These are phyloP conservation scores for Epirrhoe tristata DNA, from an alignment of 2,888 invertebrate genomes.

Conservation along the genomic window DNA sequence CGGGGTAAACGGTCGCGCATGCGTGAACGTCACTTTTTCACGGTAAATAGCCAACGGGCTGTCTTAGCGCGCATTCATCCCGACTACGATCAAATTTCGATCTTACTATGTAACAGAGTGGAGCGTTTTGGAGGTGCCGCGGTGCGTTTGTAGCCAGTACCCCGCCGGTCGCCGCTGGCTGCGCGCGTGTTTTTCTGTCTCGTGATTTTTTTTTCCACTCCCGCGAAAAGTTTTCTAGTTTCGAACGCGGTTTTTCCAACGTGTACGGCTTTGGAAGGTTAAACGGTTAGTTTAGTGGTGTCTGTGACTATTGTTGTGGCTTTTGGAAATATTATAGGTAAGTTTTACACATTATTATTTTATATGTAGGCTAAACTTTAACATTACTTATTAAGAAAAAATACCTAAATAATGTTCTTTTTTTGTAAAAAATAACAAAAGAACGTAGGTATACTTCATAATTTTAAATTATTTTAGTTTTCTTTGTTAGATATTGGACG, in stretches of 20 bases:
- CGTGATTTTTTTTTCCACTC: constrained; percentile 38
- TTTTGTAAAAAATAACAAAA: too few species aligned
- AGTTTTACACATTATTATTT: constrained; percentile 38
- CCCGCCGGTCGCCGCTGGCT: constrained; percentile 61
- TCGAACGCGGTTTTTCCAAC: constrained; percentile 48
- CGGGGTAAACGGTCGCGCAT: constrained; percentile 74
- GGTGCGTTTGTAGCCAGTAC: constrained; percentile 52
- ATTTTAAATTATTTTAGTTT: too few species aligned
- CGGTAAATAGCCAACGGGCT: constrained; percentile 72
- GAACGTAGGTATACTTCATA: too few species aligned
- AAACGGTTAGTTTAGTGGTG: constrained; percentile 45
- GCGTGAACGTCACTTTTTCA: constrained; percentile 63
- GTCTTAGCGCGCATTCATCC: constrained; percentile 73
- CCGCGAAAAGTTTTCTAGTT: constrained; percentile 72
- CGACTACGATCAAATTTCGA: constrained; percentile 83
- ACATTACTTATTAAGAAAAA: too few species aligned
- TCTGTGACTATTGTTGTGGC: constrained; percentile 45
- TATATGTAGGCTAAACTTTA: too few species aligned
- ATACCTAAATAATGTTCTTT: too few species aligned
- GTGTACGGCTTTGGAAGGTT: constrained; percentile 18
- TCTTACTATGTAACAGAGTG: constrained; percentile 80
- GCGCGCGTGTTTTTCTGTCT: constrained; percentile 52
- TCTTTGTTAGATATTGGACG: too few species aligned
- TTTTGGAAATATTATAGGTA: constrained; percentile 46
- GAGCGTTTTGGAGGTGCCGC: constrained; percentile 66